These are phyloP conservation scores for Callaeas wilsoni DNA, from an alignment of 2,113 vertebrate genomes.

Conservation along the genomic window DNA sequence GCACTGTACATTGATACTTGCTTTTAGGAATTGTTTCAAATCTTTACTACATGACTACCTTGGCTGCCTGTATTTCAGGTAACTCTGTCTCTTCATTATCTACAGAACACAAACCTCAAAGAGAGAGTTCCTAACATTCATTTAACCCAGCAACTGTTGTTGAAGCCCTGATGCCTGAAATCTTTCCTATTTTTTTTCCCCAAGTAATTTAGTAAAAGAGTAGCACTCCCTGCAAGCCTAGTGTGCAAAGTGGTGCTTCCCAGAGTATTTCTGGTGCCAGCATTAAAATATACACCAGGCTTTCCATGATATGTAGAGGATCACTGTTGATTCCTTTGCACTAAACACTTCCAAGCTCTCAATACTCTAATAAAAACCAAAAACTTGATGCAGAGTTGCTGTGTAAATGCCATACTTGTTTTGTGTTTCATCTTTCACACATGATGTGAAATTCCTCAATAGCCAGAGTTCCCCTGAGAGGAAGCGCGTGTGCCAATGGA, in stretches of 20 bases:
- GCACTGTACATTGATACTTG: neutral
- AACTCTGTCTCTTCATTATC: neutral
- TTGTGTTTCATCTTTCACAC: neutral
- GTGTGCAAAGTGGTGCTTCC: neutral
- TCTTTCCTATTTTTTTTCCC: neutral
- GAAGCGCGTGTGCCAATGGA: neutral
- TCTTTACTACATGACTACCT: neutral
- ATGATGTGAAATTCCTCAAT: neutral
- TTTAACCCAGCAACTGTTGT: neutral
- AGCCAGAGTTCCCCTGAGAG: neutral
- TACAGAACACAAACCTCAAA: neutral
- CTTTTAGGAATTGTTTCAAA: neutral
- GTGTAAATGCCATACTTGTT: neutral
- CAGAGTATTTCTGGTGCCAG: neutral
- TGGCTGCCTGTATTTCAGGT: neutral
- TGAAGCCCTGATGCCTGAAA: neutral
- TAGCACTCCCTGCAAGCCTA: neutral
- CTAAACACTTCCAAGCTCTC: neutral
- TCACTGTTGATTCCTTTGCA: neutral
- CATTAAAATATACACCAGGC: neutral
- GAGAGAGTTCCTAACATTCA: neutral
- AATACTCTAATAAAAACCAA: neutral
- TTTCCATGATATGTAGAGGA: neutral
- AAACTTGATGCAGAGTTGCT: neutral
- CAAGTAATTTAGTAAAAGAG: neutral